Evolutionary conservation across 2,797 vertebrate species (phyloP), one percentile per base, ranked within the genome.

Genomic region (Zenarchopterus dispar): DNA sequence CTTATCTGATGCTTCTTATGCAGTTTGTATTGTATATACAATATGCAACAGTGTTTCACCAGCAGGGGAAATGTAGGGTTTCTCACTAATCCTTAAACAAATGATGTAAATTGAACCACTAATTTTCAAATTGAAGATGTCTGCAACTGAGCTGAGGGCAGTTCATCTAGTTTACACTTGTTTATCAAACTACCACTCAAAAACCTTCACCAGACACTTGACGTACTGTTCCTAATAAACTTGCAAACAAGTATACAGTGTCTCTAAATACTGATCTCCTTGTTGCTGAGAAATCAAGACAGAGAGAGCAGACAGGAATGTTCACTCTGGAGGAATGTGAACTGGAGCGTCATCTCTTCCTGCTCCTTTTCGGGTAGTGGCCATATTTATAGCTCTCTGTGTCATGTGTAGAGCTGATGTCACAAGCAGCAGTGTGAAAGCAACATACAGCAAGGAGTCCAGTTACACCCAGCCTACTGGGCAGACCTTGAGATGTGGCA

Each of bases 381-480:
- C 56, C 70, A 61, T 93, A 94, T 94, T 91, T 92, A 90, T 93
- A 94, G 88, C 75, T 19, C 65, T 26, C 59, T 81, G 62, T 88
- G 81, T 90, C 84, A 87, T 75, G 71, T 67, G 39, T 68, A 24
- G 58, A 36, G 62, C 62, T 43, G 21, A 62, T 81, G 78, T 85
- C 80, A 70, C 31, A 21, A 63, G 75, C 71, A 36, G 59, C 44
- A 54, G 69, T 51, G 63, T 66, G 74, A 87, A 74, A 65, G 62
- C 43, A 52, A 67, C 54, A 68, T 51, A 19, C 58, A 23, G 43
- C 33, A 31, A 60, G 54, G 56, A 62, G 73, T 78, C 70, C 59
- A 33, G 64, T 70, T 75, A 82, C 66, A 78, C 58, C 75, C 75
- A 60, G 61, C 77, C 75, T 67, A 77, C 53, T 36, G 63, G 80